Evolutionary conservation across 2,888 invertebrate genomes (phyloP).

Genomic region (Hedya salicella): DNA sequence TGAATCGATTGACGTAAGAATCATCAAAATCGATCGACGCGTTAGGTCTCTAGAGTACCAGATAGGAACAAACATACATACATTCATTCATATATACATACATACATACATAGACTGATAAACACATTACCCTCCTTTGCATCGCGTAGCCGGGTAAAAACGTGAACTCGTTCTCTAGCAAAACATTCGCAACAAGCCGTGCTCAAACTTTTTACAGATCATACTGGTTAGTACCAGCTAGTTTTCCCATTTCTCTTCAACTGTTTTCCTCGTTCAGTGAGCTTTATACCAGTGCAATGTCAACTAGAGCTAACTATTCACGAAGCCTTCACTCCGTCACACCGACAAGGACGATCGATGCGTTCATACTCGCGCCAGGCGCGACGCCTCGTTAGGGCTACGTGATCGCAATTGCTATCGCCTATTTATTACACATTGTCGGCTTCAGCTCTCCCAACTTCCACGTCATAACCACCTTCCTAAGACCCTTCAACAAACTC

Average conservation of each 20-base stretch:
- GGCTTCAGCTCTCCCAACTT: slow-evolving; percentile 64
- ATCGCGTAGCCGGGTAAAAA: no score
- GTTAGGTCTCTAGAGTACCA: no score
- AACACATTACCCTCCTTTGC: no score
- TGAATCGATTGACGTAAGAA: no score
- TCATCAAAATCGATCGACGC: no score
- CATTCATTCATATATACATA: no score
- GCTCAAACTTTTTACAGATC: neutral
- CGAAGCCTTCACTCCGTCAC: slow-evolving; percentile 62
- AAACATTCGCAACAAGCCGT: neutral
- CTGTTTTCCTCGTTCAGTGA: slow-evolving; percentile 6
- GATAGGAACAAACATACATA: no score
- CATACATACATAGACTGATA: no score
- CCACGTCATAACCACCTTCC: slow-evolving; percentile 58
- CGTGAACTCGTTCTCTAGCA: neutral
- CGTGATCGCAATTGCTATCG: slow-evolving; percentile 81
- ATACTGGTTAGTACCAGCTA: neutral
- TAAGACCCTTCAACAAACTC: slow-evolving; percentile 53
- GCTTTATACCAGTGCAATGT: slow-evolving; percentile 24
- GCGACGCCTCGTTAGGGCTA: slow-evolving; percentile 79
- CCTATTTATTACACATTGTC: slow-evolving; percentile 82
- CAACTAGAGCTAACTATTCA: slow-evolving; percentile 26
- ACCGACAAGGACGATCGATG: slow-evolving; percentile 59
- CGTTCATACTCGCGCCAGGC: slow-evolving; percentile 61
- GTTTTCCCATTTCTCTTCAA: neutral